These are phyloP conservation scores for Lycaon pictus DNA, from an alignment of 2,113 vertebrate genomes.

Conservation along the genomic window DNA sequence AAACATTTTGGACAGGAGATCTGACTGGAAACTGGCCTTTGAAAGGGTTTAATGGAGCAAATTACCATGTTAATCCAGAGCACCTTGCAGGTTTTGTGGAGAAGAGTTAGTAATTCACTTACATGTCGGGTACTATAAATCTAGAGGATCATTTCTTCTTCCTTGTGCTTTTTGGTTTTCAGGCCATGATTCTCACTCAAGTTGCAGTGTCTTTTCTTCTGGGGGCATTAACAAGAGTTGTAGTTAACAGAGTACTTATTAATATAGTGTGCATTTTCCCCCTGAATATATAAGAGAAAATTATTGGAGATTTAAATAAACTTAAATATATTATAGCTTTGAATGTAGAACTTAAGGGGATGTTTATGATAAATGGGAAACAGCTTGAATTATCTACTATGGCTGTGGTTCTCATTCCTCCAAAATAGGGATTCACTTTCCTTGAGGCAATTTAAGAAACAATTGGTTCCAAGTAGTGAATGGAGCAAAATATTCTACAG, in stretches of 20 bases:
- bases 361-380: conserved; percentile 31
- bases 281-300: conserved; percentile 32
- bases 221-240: background rate
- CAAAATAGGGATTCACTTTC: background rate
- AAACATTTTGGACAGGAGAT: background rate
- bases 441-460: background rate
- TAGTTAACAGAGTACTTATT: background rate
- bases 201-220: background rate
- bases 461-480: conserved; percentile 23
- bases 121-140: background rate
- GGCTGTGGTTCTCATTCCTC: background rate
- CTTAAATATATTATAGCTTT: conserved; percentile 17
- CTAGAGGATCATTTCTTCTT: background rate
- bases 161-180: conserved; percentile 12
- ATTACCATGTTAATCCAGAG: background rate
- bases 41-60: background rate
- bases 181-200: background rate
- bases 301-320: background rate
- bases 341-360: background rate
- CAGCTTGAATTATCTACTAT: background rate
- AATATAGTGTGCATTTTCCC: background rate
- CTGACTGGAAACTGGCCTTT: background rate
- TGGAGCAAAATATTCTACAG: background rate
- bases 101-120: conserved; percentile 12
- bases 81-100: background rate